Percentiles rank a stretch among this genome's conserved stretches.
phyloP scores from a whole-genome alignment of 2,888 invertebrate genomes.

The Drosophila kanekoi region DNA sequence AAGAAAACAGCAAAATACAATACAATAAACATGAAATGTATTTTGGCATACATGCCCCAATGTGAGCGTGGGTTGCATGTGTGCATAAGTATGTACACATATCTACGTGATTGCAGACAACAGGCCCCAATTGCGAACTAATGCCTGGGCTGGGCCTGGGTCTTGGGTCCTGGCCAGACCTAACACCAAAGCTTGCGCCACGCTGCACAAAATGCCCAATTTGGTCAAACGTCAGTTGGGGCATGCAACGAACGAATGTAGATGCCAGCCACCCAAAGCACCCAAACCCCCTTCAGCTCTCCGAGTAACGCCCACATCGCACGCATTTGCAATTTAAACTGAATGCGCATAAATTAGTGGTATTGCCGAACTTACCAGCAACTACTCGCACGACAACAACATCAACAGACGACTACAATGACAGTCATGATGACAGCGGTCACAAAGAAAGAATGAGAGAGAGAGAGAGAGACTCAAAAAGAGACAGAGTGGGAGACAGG shows the following conservation, averaged over 20 bases:
- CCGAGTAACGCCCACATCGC: conserved; percentile 46
- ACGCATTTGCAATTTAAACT: conserved; percentile 77
- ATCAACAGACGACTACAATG: conserved; percentile 18
- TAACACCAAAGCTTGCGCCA: conserved; percentile 10
- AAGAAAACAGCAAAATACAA: conserved; percentile 57
- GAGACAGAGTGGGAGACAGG: no score
- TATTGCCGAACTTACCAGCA: conserved; percentile 49
- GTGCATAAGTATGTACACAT: conserved; percentile 8
- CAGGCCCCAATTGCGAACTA: conserved; percentile 28
- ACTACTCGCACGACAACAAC: conserved; percentile 8
- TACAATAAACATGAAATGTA: conserved; percentile 62
- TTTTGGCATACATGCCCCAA: conserved; percentile 30
- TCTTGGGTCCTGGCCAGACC: conserved; percentile 9
- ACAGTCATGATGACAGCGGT: conserved; percentile 33
- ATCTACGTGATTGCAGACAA: conserved; percentile 63
- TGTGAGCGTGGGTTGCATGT: conserved; percentile 5
- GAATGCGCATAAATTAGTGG: conserved; percentile 78
- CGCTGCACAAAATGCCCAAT: conserved; percentile 63
- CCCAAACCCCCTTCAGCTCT: neutral
- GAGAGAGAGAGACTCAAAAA: neutral
- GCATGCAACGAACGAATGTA: conserved; percentile 6
- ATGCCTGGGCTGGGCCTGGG: conserved; percentile 5
- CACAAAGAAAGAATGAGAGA: neutral
- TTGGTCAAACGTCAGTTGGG: conserved; percentile 50
- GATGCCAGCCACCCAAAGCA: neutral